Evolutionary conservation across 1,140 invertebrate genomes (phyloP).

Genomic region (Drosophila aff.): DNA sequence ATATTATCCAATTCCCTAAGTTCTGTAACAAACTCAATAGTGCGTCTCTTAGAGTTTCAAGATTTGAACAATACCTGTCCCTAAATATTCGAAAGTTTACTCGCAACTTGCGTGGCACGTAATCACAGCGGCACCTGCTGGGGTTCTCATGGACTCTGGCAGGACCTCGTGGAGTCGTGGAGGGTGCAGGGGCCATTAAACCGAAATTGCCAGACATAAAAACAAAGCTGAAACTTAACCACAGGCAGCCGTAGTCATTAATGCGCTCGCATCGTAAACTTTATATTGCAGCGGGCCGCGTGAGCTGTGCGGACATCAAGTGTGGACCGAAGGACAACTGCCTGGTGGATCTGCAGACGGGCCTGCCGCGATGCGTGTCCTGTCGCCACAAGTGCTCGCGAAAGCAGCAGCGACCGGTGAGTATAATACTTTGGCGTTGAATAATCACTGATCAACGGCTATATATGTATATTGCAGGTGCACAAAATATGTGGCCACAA

Average conservation of each 20-base stretch:
- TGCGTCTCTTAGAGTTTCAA: neutral
- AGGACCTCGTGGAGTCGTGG: conserved; percentile 16
- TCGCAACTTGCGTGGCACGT: neutral
- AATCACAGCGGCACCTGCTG: conserved; percentile 58
- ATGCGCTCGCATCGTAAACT: conserved; percentile 62
- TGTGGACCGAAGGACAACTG: conserved; percentile 92
- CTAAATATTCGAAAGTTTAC: conserved; percentile 10
- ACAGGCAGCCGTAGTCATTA: conserved; percentile 54
- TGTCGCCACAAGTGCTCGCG: conserved; percentile 87
- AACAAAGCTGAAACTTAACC: conserved; percentile 36
- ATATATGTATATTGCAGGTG: conserved; percentile 25
- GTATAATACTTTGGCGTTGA: conserved; percentile 1
- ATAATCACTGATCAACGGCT: conserved; percentile 12
- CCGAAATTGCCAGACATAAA: conserved; percentile 68
- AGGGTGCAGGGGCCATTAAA: conserved; percentile 54
- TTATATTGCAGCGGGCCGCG: conserved; percentile 86
- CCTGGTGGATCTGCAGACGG: conserved; percentile 89
- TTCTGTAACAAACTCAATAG: neutral
- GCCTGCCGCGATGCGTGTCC: conserved; percentile 91
- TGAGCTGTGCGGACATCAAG: conserved; percentile 90
- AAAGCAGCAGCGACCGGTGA: conserved; percentile 76
- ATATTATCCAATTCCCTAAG: no score
- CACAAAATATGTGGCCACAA: conserved; percentile 91
- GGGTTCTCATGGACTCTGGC: conserved; percentile 46
- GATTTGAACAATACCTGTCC: neutral